Conservation (phyloP, 2,113 vertebrate genomes). For the Naja naja region DNA sequence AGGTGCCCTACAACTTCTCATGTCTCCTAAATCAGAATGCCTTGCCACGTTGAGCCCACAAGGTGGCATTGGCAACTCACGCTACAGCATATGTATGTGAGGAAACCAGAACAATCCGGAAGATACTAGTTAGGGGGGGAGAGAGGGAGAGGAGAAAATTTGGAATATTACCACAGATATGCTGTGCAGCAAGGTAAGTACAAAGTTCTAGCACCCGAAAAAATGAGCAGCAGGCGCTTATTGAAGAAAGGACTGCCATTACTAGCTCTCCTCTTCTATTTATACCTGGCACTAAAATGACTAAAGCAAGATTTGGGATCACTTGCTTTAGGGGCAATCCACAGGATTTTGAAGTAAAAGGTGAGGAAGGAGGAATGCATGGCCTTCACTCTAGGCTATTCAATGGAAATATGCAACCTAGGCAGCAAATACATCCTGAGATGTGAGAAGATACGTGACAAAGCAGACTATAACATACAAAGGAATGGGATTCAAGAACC, state of each 20-base stretch:
- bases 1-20: neutral
- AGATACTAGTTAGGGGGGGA: neutral
- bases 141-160: neutral
- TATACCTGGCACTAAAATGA: neutral
- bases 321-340: neutral
- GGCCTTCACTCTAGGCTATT: neutral
- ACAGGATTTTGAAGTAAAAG: neutral
- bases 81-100: neutral
- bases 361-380: neutral
- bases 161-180: neutral
- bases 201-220: neutral
- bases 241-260: neutral
- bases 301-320: neutral
- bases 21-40: neutral
- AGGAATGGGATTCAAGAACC: neutral
- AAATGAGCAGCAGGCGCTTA: neutral
- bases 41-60: neutral
- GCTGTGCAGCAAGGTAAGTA: neutral
- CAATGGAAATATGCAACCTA: neutral
- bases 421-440: neutral
- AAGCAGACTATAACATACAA: neutral
- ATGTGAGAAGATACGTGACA: neutral
- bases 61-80: slow-evolving; percentile 10
- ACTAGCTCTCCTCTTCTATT: neutral
- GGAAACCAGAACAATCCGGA: slow-evolving; percentile 12